Conservation (phyloP, 2,888 invertebrate genomes). For the Actias luna region DNA sequence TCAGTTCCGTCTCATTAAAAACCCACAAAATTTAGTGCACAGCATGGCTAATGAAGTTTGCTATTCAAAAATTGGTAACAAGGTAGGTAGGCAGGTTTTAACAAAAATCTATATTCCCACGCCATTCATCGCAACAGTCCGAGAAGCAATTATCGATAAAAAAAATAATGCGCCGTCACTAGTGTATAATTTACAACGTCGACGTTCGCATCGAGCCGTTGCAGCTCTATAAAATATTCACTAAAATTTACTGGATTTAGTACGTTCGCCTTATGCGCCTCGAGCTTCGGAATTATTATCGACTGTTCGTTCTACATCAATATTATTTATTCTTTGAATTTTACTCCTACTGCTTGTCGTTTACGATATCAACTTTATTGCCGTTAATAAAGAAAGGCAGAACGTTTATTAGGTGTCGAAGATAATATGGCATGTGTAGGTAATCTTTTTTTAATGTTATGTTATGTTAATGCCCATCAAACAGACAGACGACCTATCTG, state of each 20-base stretch:
- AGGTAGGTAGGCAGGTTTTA: too few relatives aligned
- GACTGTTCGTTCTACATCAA: conserved; percentile 11
- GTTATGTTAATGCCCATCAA: too few relatives aligned
- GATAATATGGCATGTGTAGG: too few relatives aligned
- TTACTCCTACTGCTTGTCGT: not conserved
- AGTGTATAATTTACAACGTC: conserved; percentile 43
- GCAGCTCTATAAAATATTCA: conserved; percentile 60
- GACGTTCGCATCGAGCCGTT: conserved; percentile 39
- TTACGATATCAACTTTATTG: not conserved
- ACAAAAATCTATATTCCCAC: not conserved
- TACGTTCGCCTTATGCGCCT: conserved; percentile 23
- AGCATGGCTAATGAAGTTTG: too few relatives aligned
- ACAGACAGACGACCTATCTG: too few relatives aligned
- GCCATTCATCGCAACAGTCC: not conserved
- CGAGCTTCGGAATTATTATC: conserved; percentile 18
- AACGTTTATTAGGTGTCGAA: too few relatives aligned
- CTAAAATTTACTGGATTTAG: conserved; percentile 58
- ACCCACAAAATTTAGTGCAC: too few relatives aligned
- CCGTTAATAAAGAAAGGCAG: too few relatives aligned
- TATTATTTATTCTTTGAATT: conserved; percentile 11
- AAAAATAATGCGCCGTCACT: conserved; percentile 31
- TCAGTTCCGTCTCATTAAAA: too few relatives aligned
- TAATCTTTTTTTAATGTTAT: too few relatives aligned
- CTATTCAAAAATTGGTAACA: too few relatives aligned
- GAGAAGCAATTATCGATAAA: conserved; percentile 14